Evolutionary conservation across 2,888 invertebrate species (phyloP), one percentile per base, ranked within the genome.

Genomic region (Biston stratarius): DNA sequence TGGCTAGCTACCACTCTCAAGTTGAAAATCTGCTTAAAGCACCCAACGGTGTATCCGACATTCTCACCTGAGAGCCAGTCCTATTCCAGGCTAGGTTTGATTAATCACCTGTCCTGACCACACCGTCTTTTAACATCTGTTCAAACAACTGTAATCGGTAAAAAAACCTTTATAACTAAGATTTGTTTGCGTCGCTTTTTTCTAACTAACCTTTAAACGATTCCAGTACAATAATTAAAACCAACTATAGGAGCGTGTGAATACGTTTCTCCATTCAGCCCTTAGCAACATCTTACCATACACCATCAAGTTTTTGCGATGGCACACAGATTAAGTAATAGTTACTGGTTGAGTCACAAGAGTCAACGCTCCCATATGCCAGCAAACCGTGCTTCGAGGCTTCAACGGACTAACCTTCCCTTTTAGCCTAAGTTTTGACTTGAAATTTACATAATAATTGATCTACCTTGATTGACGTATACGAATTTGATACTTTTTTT

Each of bases 341-440:
- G 59, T 49, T 49, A 24, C 40, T 33, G 79, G 82, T 83, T 92
- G 91, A 91, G 73, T 92, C 92, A 91, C 73, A 60, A 62, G 73
- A 89, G 90, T 91, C 90, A 90, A 90, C 83, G 90, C 68, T 68
- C 75, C 68, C 51, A 52, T 59, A 49, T 71, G 77, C 49, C 75
- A 67, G 69, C 78, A 74, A 69, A 73, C 76, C 79, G 79, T 68
- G 68, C 65, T 69, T 70, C 70, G 73, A 69, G 73, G 74, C 77
- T 76, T 79, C 75, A 58, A 60, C 38, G 44, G 55, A 58, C 51
- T 58, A 53, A 67, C 44, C 55, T 67, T 61, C 49, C 57, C 53
- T 58, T 60, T 61, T 60, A 14, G 6, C 48, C 12, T 51, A n/a
- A 7, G 12, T 15, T n/a, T 40, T 9, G 7, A 33, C 44, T 36